Conservation (phyloP, 2,797 vertebrate genomes). For the Serranus cabrilla region DNA sequence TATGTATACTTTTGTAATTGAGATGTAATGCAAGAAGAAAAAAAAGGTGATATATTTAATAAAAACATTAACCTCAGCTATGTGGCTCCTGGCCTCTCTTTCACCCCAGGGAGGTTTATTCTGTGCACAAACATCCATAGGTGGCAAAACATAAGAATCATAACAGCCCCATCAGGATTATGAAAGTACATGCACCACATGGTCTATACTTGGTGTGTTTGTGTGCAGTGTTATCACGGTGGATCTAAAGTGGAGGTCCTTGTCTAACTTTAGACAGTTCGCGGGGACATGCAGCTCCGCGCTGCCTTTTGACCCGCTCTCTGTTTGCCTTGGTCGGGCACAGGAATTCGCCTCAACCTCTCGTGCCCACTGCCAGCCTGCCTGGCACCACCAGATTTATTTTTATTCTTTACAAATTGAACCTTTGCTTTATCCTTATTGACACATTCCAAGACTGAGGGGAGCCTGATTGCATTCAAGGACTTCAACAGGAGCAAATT, state of each 20-base stretch:
- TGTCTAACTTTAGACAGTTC: slow-evolving; percentile 81
- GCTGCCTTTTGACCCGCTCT: slow-evolving; percentile 83
- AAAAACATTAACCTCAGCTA: slow-evolving; percentile 81
- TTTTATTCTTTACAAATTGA: slow-evolving; percentile 83
- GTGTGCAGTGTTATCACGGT: slow-evolving; percentile 76
- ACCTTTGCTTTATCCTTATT: slow-evolving; percentile 80
- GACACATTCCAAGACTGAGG: slow-evolving; percentile 81
- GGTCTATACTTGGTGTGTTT: slow-evolving; percentile 62
- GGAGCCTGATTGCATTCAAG: slow-evolving; percentile 72
- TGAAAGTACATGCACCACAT: slow-evolving; percentile 58
- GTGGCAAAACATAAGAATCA: slow-evolving; percentile 40
- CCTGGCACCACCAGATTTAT: slow-evolving; percentile 83
- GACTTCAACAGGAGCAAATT: slow-evolving; percentile 46
- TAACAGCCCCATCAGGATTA: slow-evolving; percentile 48
- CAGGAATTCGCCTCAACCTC: slow-evolving; percentile 78
- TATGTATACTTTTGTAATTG: slow-evolving; percentile 83
- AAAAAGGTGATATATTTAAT: slow-evolving; percentile 85
- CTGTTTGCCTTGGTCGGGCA: slow-evolving; percentile 84
- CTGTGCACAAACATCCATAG: slow-evolving; percentile 34
- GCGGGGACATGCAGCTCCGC: slow-evolving; percentile 63
- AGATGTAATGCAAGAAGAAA: slow-evolving; percentile 77
- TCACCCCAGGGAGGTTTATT: slow-evolving; percentile 31
- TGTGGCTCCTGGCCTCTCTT: slow-evolving; percentile 30
- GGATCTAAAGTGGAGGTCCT: slow-evolving; percentile 76
- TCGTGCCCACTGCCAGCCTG: slow-evolving; percentile 82